phyloP scores from a whole-genome alignment of 2,888 invertebrate genomes.

The Pyrrhosoma nymphula region DNA sequence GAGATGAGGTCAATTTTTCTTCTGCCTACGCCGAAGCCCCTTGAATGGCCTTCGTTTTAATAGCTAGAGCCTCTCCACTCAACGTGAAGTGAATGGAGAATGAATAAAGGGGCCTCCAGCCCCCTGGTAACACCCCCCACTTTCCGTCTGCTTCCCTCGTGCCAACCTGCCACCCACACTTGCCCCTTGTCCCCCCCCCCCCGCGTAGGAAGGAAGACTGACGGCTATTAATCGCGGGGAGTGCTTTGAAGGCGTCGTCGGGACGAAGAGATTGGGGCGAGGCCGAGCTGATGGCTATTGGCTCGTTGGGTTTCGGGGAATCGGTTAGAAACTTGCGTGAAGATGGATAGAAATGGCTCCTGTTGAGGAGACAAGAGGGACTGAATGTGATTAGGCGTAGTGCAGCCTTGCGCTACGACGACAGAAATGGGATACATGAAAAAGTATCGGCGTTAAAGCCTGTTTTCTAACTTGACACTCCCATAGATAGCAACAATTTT shows the following conservation, averaged over 20 bases:
- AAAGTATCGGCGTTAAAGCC: no score
- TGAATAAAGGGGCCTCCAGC: neutral
- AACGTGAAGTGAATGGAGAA: neutral
- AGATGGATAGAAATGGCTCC: no score
- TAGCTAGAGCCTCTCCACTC: neutral
- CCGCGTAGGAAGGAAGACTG: neutral
- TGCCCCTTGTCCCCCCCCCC: no score
- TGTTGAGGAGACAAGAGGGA: no score
- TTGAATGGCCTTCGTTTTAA: slow-evolving; percentile 11
- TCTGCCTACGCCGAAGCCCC: neutral
- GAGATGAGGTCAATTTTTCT: neutral
- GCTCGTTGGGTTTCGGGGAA: no score
- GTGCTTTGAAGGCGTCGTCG: neutral
- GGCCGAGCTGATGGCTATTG: neutral
- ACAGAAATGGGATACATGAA: no score
- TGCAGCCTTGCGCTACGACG: no score
- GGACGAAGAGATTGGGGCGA: neutral
- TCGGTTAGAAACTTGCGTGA: no score
- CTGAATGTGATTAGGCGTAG: no score
- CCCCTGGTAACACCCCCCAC: neutral
- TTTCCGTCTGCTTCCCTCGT: neutral
- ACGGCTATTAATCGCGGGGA: neutral
- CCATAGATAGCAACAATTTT: no score
- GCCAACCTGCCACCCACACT: neutral
- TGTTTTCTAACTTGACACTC: no score